Evolutionary conservation across 2,797 vertebrate species (phyloP).

Genomic region (Nannoperca australis): DNA sequence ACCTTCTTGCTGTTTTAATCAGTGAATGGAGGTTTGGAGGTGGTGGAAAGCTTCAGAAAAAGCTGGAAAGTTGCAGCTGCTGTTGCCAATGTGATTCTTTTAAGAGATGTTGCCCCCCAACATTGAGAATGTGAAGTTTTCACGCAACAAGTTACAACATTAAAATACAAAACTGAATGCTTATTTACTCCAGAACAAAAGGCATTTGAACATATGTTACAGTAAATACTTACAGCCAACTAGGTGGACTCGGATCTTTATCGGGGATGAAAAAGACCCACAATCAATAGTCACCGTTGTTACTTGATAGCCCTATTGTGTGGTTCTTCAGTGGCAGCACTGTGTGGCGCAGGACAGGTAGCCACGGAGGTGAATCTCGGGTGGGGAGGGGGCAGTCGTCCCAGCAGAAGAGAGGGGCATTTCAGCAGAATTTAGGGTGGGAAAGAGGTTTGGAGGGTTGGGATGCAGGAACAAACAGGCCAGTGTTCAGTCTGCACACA

Average conservation of each 20-base stretch:
- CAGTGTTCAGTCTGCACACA: slow-evolving; percentile 75
- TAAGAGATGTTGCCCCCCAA: no score
- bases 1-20: background rate
- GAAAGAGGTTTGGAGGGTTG: slow-evolving; percentile 56
- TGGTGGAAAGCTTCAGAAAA: background rate
- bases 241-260: slow-evolving; percentile 25
- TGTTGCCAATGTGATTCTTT: background rate
- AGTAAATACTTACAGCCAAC: slow-evolving; percentile 11
- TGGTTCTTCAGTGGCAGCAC: slow-evolving; percentile 41
- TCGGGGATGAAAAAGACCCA: slow-evolving; percentile 36
- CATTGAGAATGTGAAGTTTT: no score
- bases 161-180: background rate
- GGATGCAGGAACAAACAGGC: slow-evolving; percentile 75
- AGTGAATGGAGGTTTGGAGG: background rate
- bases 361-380: slow-evolving; percentile 34
- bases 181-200: background rate
- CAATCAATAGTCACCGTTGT: slow-evolving; percentile 43
- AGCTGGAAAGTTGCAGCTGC: background rate
- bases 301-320: slow-evolving; percentile 52
- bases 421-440: slow-evolving; percentile 57
- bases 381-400: slow-evolving; percentile 17
- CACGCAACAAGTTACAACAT: background rate
- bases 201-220: background rate
- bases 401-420: slow-evolving; percentile 49
- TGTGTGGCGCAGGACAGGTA: slow-evolving; percentile 59